These are phyloP conservation scores for Pseudopipra pipra DNA, from an alignment of 2,113 vertebrate species.

Conservation along the genomic window DNA sequence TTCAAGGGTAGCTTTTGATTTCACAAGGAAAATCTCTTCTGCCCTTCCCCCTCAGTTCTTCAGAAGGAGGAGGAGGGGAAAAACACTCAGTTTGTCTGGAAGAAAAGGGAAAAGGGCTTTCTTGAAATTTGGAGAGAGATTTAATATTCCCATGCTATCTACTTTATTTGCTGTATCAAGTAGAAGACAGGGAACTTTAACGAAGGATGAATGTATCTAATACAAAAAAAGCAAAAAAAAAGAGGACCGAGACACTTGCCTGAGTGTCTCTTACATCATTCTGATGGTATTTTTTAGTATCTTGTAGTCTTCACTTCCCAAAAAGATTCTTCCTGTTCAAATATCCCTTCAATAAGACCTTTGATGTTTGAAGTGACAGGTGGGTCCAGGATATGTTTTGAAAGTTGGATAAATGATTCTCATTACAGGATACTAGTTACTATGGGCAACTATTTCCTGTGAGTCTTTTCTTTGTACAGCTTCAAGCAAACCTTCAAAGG, in stretches of 20 bases:
- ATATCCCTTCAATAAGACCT: background rate
- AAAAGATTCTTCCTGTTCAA: background rate
- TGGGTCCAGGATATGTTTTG: background rate
- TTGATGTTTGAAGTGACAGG: background rate
- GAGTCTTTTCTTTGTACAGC: background rate
- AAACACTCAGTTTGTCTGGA: background rate
- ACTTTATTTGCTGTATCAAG: background rate
- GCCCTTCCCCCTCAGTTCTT: background rate
- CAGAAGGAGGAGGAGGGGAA: background rate
- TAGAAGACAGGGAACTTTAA: background rate
- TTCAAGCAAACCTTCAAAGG: background rate
- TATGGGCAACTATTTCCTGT: background rate
- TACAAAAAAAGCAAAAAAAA: background rate
- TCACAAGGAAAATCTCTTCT: background rate
- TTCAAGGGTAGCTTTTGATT: constrained; percentile 47
- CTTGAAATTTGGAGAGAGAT: background rate
- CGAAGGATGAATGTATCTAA: background rate
- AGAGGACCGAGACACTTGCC: background rate
- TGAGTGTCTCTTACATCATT: background rate
- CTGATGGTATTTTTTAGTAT: background rate
- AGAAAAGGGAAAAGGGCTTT: background rate
- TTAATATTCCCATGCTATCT: background rate
- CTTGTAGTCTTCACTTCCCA: background rate
- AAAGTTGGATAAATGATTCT: background rate
- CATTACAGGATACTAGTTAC: background rate